Percentiles rank a stretch among this genome's conserved stretches.
Evolutionary conservation across 2,888 invertebrate genomes (phyloP).

Genomic region (Podotricha telesiphe): DNA sequence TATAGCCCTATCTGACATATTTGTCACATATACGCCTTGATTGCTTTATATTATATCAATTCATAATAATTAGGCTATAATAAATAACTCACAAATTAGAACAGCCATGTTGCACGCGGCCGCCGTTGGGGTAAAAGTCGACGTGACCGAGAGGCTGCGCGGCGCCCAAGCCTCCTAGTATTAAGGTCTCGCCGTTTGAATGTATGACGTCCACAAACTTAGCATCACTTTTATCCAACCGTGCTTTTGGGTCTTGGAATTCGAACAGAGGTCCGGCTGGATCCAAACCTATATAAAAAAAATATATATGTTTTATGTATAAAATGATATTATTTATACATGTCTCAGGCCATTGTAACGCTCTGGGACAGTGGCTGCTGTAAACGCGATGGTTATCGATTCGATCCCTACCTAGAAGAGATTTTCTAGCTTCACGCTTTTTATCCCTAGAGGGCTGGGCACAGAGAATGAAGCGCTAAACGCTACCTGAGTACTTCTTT

Average conservation of each 20-base stretch:
- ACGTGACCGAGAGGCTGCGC: constrained; percentile 97
- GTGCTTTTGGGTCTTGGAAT: constrained; percentile 92
- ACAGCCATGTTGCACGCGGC: constrained; percentile 95
- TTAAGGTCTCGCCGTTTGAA: constrained; percentile 96
- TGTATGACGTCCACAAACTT: constrained; percentile 96
- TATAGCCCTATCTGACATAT: too few relatives aligned
- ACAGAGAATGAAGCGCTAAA: too few relatives aligned
- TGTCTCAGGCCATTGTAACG: too few relatives aligned
- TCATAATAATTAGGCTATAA: not conserved
- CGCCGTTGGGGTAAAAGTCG: constrained; percentile 96
- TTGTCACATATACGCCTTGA: not conserved
- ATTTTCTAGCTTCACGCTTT: too few relatives aligned
- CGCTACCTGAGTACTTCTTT: too few relatives aligned
- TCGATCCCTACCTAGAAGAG: too few relatives aligned
- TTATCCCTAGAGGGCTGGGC: too few relatives aligned
- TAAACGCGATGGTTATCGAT: too few relatives aligned
- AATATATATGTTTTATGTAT: not conserved
- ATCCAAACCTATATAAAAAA: constrained; percentile 86
- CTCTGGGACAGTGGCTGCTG: too few relatives aligned
- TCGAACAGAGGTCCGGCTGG: constrained; percentile 96
- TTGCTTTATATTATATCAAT: not conserved
- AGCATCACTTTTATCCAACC: constrained; percentile 93
- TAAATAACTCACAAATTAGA: constrained; percentile 86
- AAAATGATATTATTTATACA: too few relatives aligned
- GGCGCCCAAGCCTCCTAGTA: constrained; percentile 93